Evolutionary conservation across 2,113 vertebrate genomes (phyloP), one percentile per base, ranked within the genome.

Genomic region (Upupa epops): DNA sequence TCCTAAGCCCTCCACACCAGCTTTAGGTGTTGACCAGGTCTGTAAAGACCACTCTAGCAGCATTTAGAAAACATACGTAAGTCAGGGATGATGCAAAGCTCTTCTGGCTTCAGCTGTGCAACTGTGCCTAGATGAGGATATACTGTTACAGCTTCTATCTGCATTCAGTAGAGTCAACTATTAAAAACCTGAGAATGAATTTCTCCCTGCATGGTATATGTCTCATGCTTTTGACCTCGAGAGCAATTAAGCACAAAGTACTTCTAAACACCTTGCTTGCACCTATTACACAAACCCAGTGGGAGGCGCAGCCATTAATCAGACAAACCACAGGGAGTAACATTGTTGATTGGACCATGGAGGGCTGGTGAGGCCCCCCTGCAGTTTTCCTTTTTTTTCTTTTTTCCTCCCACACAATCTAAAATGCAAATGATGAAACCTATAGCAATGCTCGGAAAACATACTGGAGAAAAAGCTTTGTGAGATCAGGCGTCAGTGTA

Each of bases 311-410:
- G 90, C 92, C 93, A 96, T 96, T 96, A 97, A 97, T 96, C 96
- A 96, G 94, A 94, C 90, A 90, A 92, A 92, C 96, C 77, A 92
- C 91, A 94, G 96, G 91, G 95, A 95, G 92, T 91, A 97, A 96
- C 94, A 95, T 91, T 90, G 88, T 95, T 96, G 92, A 96, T 96
- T 96, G 95, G 94, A 95, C 93, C 92, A 89, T 48, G 87, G 92
- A 96, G 93, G 94, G 87, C 91, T 94, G 83, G 92, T 83, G 60
- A 82, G 65, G 61, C 60, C 75, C 90, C 40, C 95, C 92, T 68
- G 82, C 60, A 64, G 86, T 58, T 86, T n/a, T 8, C n/a, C 48
- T 63, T 5, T 1, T 3, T 60, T 71, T 79, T 79, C 85, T 92
- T 92, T 92, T 90, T 84, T 61, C 18, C 64, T 88, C 91, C 83